Conservation (phyloP, 1,140 invertebrate species). For the Venustaconcha ellipsiformis region DNA sequence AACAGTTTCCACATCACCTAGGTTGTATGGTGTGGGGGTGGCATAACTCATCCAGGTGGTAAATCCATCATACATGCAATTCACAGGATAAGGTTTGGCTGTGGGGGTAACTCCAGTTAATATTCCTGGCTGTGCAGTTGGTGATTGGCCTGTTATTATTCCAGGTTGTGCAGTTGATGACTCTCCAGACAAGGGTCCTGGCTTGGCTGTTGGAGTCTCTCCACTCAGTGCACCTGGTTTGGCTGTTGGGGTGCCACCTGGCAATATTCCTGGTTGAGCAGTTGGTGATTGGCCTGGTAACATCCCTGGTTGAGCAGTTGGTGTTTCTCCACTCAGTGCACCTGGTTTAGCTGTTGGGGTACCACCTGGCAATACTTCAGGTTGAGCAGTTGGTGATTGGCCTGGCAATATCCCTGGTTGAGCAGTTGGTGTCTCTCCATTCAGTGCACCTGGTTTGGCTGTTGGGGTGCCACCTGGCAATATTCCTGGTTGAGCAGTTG, state of each 20-base stretch:
- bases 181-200: not conserved
- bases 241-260: conserved; percentile 16
- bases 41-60: conserved; percentile 51
- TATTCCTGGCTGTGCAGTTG: no score
- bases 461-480: conserved; percentile 7
- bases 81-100: not conserved
- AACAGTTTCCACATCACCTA: conserved; percentile 45
- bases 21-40: conserved; percentile 39
- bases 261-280: no score
- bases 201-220: conserved; percentile 13
- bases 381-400: no score
- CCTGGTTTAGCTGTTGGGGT: no score
- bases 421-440: no score
- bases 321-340: no score
- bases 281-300: no score
- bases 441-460: not conserved
- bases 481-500: conserved; percentile 7
- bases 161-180: no score
- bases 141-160: no score
- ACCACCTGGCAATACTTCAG: no score
- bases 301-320: no score
- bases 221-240: conserved; percentile 9
- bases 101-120: not conserved
- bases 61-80: conserved; percentile 44
- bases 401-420: no score